phyloP scores from a whole-genome alignment of 2,888 invertebrate species.

The Scelioninae gen. 2 region DNA sequence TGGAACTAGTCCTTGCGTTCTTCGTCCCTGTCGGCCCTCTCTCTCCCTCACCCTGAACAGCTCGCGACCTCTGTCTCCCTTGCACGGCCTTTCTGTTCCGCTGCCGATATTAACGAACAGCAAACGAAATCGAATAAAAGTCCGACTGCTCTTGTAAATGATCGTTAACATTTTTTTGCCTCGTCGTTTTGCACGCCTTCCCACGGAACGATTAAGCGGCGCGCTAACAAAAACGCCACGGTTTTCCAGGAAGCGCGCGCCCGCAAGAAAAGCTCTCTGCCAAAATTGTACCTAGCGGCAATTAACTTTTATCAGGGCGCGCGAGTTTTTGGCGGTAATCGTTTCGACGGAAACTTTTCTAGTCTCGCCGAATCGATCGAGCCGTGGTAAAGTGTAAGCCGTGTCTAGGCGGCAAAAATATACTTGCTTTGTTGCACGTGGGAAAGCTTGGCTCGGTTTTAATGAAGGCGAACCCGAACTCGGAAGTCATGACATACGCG shows the following conservation, averaged over 20 bases:
- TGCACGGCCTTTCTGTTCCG: slow-evolving; percentile 52
- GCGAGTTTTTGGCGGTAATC: slow-evolving; percentile 67
- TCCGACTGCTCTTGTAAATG: slow-evolving; percentile 33
- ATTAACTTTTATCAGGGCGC: slow-evolving; percentile 48
- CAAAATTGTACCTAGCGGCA: slow-evolving; percentile 23
- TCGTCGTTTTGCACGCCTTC: slow-evolving; percentile 8
- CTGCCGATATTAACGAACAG: slow-evolving; percentile 45
- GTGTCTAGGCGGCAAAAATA: slow-evolving; percentile 4
- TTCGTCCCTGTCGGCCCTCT: slow-evolving; percentile 12
- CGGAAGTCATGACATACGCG: no score
- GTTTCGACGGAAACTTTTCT: slow-evolving; percentile 69
- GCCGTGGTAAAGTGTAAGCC: no score
- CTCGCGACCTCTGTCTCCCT: slow-evolving; percentile 30
- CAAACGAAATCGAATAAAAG: slow-evolving; percentile 34
- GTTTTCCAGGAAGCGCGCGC: slow-evolving; percentile 27
- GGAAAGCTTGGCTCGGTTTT: no score
- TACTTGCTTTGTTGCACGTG: no score
- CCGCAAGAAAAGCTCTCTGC: slow-evolving; percentile 8
- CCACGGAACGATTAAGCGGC: slow-evolving; percentile 3
- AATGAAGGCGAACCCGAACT: no score
- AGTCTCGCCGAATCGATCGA: slow-evolving; percentile 74
- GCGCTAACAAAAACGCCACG: slow-evolving; percentile 1
- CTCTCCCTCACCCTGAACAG: slow-evolving; percentile 52
- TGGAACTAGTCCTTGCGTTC: slow-evolving; percentile 66
- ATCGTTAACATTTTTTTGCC: slow-evolving; percentile 34